Percentiles rank a stretch among this genome's conserved stretches.
Conservation (phyloP, 2,888 invertebrate genomes). For the Orthosia gracilis region DNA sequence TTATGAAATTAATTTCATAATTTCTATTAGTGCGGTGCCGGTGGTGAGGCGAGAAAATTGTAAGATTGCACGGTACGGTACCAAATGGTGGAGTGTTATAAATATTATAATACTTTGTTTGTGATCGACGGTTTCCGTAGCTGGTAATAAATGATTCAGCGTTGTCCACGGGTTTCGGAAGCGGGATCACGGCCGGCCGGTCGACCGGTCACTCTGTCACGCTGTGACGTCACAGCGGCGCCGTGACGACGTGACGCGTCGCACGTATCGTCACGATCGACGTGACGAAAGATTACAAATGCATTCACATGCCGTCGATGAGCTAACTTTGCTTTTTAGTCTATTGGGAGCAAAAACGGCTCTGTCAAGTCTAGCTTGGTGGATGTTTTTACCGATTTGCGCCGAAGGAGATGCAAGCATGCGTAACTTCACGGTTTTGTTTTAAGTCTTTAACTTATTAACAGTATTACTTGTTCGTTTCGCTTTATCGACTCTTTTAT, state of each 20-base stretch:
- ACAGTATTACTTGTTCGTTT: slow-evolving; percentile 13
- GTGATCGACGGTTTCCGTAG: slow-evolving; percentile 63
- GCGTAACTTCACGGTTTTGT: slow-evolving; percentile 16
- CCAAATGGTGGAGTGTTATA: slow-evolving; percentile 49
- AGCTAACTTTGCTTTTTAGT: slow-evolving; percentile 15
- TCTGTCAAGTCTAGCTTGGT: slow-evolving; percentile 2
- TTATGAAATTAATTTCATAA: slow-evolving; percentile 63
- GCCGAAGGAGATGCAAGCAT: not conserved
- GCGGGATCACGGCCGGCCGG: slow-evolving; percentile 35
- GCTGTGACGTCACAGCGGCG: slow-evolving; percentile 65
- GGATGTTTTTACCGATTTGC: slow-evolving; percentile 2
- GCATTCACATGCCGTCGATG: slow-evolving; percentile 27
- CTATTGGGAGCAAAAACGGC: slow-evolving; percentile 19
- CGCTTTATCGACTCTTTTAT: slow-evolving; percentile 24
- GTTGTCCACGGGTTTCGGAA: slow-evolving; percentile 42
- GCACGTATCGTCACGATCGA: slow-evolving; percentile 59
- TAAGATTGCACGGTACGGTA: slow-evolving; percentile 55
- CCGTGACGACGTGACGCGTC: slow-evolving; percentile 63
- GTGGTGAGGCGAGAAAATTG: slow-evolving; percentile 58
- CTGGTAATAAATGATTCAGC: slow-evolving; percentile 75
- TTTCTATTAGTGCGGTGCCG: slow-evolving; percentile 50
- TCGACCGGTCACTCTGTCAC: slow-evolving; percentile 49
- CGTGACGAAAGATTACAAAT: slow-evolving; percentile 52
- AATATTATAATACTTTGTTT: slow-evolving; percentile 65
- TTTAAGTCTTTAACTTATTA: slow-evolving; percentile 14